phyloP scores from a whole-genome alignment of 2,797 vertebrate genomes.

The Sebastes cheni region DNA sequence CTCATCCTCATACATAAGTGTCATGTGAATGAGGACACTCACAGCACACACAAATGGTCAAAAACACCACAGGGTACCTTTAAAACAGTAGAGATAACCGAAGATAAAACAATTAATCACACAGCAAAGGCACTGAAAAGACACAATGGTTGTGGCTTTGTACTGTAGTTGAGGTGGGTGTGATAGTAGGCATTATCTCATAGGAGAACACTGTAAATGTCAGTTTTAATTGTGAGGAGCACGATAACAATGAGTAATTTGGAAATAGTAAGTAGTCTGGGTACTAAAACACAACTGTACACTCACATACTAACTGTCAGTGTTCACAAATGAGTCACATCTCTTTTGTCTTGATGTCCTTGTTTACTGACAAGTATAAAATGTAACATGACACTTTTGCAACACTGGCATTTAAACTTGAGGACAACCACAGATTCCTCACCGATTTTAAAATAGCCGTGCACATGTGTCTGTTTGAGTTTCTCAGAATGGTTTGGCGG shows the following conservation, averaged over 20 bases:
- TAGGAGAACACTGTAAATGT: background rate
- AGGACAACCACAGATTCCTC: constrained; percentile 33
- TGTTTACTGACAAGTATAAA: constrained; percentile 6
- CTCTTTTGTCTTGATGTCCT: background rate
- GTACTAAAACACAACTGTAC: background rate
- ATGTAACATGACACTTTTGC: background rate
- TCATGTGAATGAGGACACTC: background rate
- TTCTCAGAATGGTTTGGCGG: constrained; percentile 27
- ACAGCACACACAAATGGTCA: background rate
- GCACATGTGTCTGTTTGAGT: background rate
- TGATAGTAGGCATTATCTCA: background rate
- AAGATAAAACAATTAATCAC: background rate
- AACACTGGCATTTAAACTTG: constrained; percentile 6
- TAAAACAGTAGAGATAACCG: background rate
- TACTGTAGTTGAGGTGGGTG: background rate
- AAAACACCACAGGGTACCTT: background rate
- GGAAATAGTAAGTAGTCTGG: background rate
- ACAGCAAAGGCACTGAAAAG: background rate
- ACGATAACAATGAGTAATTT: background rate
- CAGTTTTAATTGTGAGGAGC: background rate
- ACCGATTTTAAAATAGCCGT: constrained; percentile 42
- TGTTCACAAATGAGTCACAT: background rate
- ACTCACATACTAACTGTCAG: background rate
- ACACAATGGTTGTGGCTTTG: background rate
- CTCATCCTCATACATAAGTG: background rate